Evolutionary conservation across 2,888 invertebrate genomes (phyloP).

Genomic region (Antheraea assamensis): DNA sequence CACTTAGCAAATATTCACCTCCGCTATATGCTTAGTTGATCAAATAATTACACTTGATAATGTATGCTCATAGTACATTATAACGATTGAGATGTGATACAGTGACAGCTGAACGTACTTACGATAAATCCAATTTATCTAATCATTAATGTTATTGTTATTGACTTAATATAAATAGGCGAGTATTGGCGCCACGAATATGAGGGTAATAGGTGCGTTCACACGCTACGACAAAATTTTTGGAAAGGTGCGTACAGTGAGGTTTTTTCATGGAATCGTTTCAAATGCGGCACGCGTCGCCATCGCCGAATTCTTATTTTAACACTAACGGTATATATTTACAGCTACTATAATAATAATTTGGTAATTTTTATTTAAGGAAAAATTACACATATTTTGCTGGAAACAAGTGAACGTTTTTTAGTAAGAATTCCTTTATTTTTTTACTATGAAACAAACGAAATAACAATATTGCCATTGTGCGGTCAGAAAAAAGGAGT

Average conservation of each 20-base stretch:
- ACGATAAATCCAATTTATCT: constrained; percentile 49
- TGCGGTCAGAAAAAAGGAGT: no score
- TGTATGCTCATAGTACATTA: constrained; percentile 3
- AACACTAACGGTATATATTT: constrained; percentile 19
- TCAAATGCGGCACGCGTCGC: constrained; percentile 20
- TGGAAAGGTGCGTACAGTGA: constrained; percentile 23
- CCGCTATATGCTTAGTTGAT: constrained; percentile 1
- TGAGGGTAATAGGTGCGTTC: constrained; percentile 54
- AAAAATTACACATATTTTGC: not conserved
- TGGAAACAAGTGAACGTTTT: not conserved
- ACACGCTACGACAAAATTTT: constrained; percentile 33
- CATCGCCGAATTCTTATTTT: constrained; percentile 24
- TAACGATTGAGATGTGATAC: constrained; percentile 31
- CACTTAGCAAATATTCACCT: constrained; percentile 1
- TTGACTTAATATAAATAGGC: constrained; percentile 41
- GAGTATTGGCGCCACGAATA: constrained; percentile 65
- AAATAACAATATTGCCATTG: no score
- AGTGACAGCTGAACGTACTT: constrained; percentile 36
- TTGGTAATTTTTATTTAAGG: constrained; percentile 3
- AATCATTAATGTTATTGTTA: constrained; percentile 46
- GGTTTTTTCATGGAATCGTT: constrained; percentile 20
- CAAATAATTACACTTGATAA: constrained; percentile 14
- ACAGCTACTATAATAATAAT: constrained; percentile 13
- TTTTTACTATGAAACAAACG: no score
- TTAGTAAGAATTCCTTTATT: not conserved